A percentile compares a stretch with the other conserved stretches of the same genome.
phyloP scores from a whole-genome alignment of 1,140 invertebrate species.

The Antheraea mylitta region DNA sequence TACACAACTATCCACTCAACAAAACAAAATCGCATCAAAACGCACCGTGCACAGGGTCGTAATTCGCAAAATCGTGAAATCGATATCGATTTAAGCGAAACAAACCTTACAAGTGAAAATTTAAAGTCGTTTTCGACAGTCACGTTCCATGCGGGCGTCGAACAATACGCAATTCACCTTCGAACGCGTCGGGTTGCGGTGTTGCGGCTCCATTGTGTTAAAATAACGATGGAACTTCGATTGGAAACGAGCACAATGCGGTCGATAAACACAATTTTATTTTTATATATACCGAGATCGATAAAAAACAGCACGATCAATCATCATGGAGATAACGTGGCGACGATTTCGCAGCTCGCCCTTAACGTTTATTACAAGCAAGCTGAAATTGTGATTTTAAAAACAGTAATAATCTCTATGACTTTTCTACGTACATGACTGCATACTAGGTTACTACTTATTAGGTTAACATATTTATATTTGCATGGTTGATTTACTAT shows the following conservation, averaged over 20 bases:
- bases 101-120: conserved; percentile 60
- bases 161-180: conserved; percentile 78
- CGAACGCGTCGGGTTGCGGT: conserved; percentile 74
- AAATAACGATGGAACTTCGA: conserved; percentile 66
- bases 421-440: too few relatives aligned
- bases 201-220: conserved; percentile 76
- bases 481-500: too few relatives aligned
- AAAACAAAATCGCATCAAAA: conserved; percentile 33
- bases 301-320: conserved; percentile 22
- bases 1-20: conserved; percentile 23
- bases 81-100: conserved; percentile 42
- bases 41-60: conserved; percentile 25
- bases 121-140: conserved; percentile 69
- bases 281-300: conserved; percentile 34
- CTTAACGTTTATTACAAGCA: not conserved
- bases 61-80: conserved; percentile 22
- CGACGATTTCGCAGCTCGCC: not conserved
- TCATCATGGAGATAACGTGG: not conserved
- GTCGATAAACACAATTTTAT: conserved; percentile 53
- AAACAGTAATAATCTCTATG: not conserved
- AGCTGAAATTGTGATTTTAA: not conserved
- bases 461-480: too few relatives aligned
- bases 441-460: too few relatives aligned
- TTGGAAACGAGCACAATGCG: conserved; percentile 60
- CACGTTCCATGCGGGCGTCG: conserved; percentile 61